Conservation (phyloP, 2,797 vertebrate genomes). For the Betta splendens region DNA sequence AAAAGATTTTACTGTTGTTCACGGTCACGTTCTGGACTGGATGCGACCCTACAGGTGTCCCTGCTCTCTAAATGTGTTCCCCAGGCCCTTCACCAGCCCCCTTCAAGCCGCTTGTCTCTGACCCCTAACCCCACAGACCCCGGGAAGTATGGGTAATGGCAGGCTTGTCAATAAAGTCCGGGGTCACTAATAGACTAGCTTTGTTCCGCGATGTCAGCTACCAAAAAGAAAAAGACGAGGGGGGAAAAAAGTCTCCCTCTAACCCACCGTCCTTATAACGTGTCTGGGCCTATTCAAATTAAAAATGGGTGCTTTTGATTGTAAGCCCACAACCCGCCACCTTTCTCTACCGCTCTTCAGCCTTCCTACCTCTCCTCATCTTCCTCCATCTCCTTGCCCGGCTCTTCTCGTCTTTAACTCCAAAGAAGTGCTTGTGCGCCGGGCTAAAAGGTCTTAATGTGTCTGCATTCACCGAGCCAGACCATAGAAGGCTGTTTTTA, state of each 20-base stretch:
- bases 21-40: constrained; percentile 82
- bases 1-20: constrained; percentile 76
- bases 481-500: constrained; percentile 87
- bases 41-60: constrained; percentile 91
- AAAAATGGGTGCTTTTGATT: constrained; percentile 86
- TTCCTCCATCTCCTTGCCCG: constrained; percentile 68
- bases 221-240: constrained; percentile 73
- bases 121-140: constrained; percentile 84
- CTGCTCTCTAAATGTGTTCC: constrained; percentile 88
- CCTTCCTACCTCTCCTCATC: constrained; percentile 57
- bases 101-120: constrained; percentile 75
- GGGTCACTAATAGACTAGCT: constrained; percentile 96
- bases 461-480: constrained; percentile 88
- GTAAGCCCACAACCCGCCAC: constrained; percentile 77
- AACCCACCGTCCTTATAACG: constrained; percentile 49
- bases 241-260: constrained; percentile 44
- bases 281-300: constrained; percentile 72
- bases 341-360: constrained; percentile 35
- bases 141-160: constrained; percentile 87
- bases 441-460: constrained; percentile 95
- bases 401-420: constrained; percentile 79
- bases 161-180: constrained; percentile 87
- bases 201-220: constrained; percentile 85
- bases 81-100: constrained; percentile 85
- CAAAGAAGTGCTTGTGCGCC: constrained; percentile 85